These are phyloP conservation scores for Numida meleagris DNA, from an alignment of 2,113 vertebrate species.

Conservation along the genomic window DNA sequence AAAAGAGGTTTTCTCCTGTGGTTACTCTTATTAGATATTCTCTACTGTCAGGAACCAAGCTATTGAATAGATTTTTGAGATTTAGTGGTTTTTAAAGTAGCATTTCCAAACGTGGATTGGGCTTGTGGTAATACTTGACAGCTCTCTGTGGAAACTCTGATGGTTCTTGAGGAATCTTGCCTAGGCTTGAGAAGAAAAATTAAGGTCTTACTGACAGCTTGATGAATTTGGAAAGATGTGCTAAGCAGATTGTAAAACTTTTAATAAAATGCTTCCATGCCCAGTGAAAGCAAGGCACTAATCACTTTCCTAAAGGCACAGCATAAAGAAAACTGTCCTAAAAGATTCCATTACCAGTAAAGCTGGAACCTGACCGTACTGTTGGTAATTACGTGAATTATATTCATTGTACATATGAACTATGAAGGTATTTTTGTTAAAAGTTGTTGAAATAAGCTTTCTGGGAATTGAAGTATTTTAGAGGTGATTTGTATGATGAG, in stretches of 20 bases:
- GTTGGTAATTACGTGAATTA: neutral
- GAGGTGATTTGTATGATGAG: neutral
- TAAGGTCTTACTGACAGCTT: neutral
- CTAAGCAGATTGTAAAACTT: neutral
- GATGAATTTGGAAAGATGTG: neutral
- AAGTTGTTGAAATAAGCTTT: neutral
- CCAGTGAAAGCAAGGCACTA: neutral
- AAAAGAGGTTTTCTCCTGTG: neutral
- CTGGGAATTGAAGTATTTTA: neutral
- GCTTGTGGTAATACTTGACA: neutral
- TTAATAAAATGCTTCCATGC: neutral
- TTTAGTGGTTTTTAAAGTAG: neutral
- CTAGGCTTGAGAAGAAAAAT: neutral
- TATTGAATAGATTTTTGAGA: neutral
- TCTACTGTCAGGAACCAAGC: neutral
- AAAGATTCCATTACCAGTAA: neutral
- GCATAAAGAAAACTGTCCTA: neutral
- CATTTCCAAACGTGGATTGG: neutral
- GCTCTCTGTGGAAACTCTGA: neutral
- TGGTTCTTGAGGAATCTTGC: neutral
- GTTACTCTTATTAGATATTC: neutral
- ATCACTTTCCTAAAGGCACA: neutral
- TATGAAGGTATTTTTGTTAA: neutral
- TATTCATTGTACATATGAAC: accelerated
- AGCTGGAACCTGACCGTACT: neutral